phyloP scores from a whole-genome alignment of 2,113 vertebrate species.

The Acrocephalus kingi region DNA sequence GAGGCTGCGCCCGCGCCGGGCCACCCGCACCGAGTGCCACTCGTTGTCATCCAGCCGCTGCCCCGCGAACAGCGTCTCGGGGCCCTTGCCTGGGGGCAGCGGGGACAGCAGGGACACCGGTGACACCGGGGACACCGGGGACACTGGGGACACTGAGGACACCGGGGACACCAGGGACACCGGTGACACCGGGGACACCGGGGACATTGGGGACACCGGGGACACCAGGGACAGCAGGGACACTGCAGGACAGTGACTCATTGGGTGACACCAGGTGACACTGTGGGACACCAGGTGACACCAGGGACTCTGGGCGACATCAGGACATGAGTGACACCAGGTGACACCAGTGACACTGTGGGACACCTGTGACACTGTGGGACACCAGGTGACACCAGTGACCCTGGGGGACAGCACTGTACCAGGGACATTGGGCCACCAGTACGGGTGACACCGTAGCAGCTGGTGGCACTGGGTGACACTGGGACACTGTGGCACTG shows the following conservation, averaged over 20 bases:
- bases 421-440: neutral
- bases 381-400: neutral
- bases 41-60: neutral
- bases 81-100: neutral
- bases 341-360: neutral
- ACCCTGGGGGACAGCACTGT: neutral
- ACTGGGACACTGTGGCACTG: neutral
- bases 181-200: no score
- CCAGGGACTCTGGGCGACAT: no score
- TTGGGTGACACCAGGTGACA: neutral
- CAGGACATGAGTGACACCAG: neutral
- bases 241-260: neutral
- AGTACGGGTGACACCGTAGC: neutral
- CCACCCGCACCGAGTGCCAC: slow-evolving; percentile 12
- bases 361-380: neutral
- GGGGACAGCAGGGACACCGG: neutral
- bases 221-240: neutral
- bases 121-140: neutral
- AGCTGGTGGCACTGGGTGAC: neutral
- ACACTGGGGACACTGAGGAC: neutral
- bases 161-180: neutral
- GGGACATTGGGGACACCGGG: no score
- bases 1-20: slow-evolving; percentile 5
- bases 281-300: neutral
- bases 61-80: neutral